Evolutionary conservation across 2,888 invertebrate genomes (phyloP).

Genomic region (Agriopis aurantiaria): DNA sequence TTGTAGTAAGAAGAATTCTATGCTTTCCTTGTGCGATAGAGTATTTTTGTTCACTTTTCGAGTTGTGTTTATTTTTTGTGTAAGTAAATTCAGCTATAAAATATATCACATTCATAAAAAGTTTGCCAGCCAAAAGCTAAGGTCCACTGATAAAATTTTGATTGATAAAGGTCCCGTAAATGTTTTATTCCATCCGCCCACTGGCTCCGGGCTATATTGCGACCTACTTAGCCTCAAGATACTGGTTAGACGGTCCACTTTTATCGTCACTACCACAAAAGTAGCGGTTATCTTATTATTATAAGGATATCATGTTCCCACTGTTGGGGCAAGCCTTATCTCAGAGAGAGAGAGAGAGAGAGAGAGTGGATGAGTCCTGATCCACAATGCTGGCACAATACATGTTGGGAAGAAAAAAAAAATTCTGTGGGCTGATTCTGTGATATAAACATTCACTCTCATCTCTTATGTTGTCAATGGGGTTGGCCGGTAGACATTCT

Average conservation of each 20-base stretch:
- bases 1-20: too few species aligned
- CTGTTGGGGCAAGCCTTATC: too few species aligned
- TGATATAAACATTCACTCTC: too few species aligned
- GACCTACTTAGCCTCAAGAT: slow-evolving; percentile 5
- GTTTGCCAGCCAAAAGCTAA: slow-evolving; percentile 12
- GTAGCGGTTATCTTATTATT: neutral
- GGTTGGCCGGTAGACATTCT: too few species aligned
- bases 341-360: too few species aligned
- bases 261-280: neutral
- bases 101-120: slow-evolving; percentile 9
- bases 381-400: too few species aligned
- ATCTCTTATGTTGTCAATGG: too few species aligned
- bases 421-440: too few species aligned
- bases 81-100: slow-evolving; percentile 4
- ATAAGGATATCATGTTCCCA: too few species aligned
- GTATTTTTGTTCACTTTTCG: neutral
- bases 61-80: neutral
- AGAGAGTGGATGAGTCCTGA: too few species aligned
- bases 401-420: too few species aligned
- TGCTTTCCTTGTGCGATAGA: too few species aligned
- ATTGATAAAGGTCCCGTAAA: slow-evolving; percentile 34
- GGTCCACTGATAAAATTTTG: slow-evolving; percentile 24
- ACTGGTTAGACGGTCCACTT: slow-evolving; percentile 6
- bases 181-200: slow-evolving; percentile 27
- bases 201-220: slow-evolving; percentile 12